Base-by-base conservation (phyloP, 2,113 vertebrate species). In the Ptilorrhoa leucosticta region DNA sequence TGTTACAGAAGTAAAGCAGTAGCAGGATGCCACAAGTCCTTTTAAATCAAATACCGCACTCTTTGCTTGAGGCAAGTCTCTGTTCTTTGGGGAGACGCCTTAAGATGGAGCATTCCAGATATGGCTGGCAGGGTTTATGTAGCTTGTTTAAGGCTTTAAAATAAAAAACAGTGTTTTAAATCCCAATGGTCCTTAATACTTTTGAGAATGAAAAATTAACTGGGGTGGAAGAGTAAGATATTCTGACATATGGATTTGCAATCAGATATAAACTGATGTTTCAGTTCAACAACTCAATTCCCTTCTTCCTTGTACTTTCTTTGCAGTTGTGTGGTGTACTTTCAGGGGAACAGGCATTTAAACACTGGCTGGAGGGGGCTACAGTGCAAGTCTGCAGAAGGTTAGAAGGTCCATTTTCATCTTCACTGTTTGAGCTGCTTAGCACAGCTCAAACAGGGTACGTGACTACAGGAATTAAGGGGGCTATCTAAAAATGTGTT, bases 1-100 rank as follows among this genome's bases (percentile, higher is more conserved):
- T 94, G 79, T 69, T 88, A 51, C 7, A 75, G 63, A 96, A 88
- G 83, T 26, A 91, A 90, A 92, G 78, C 85, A 87, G 66, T 53
- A 76, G 75, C 70, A 79, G 61, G 77, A 79, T 87, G 40, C 56
- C 82, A 85, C 81, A 71, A 82, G 70, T 66, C 80, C 69, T 84
- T 84, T 79, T 39, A 84, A 70, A 84, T 64, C 31, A 69, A 89
- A 64, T 57, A 57, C 10, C 7, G 31, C 4, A 39, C 35, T 75
- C 51, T 51, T 83, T 87, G 56, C 81, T 84, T 30, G 27, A 82
- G 82, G 84, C 92, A 90, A 91, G 5, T 31, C 48, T 91, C 68
- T 79, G 48, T 47, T 79, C 28, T 90, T 79, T 50, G 53, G 53
- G 21, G 66, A 60, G 23, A 57, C 22, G 51, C 28, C 33, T 79